Base-by-base conservation (phyloP, 2,113 vertebrate genomes). In the Formicarius rufipectus region DNA sequence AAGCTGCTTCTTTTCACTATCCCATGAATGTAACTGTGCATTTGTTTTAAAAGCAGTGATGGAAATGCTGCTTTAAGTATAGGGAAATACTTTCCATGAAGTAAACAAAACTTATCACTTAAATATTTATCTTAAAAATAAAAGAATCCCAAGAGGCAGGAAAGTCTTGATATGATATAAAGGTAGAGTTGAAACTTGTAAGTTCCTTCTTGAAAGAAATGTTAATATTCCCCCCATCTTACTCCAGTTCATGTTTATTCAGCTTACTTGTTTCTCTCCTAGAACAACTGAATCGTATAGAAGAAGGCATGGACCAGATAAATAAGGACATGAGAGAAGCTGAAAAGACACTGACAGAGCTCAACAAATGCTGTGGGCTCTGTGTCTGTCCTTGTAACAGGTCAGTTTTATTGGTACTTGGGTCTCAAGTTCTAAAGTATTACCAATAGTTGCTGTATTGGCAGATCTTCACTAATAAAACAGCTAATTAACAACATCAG, bases 221-320 rank as follows among this genome's bases (percentile, higher is more conserved):
- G 19, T 35, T 87, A 14, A 42, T 75, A 68, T 67, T 27, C 6
- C 7, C 6, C 5, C 4, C 7, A 44, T 19, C 22, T 28, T 50
- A 10, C 4, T 11, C 20, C 7, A 35, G 0, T 77, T 25, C 6
- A 2, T 77, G 12, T 77, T 93, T 75, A 81, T 64, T 93, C 60
- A n/a, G 21, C 12, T 59, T 91, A 45, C 27, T 84, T 93, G 30
- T 91, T 94, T 91, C 11, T 97, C 69, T 93, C 92, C 81, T 80
- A 99, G 99, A 99, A 94, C 98, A 99, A 98, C 98, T 99, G 93
- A 98, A 93, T 89, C 97, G 89, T 52, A 98, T 99, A 94, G 99
- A 99, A 62, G 98, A 98, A 94, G 99, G 99, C 94, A 98, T 99
- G 99, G 99, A 99, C 95, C 98, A 99, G 97, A 99, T 99, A 98